phyloP scores from a whole-genome alignment of 2,113 vertebrate genomes.

The Ictalurus furcatus region DNA sequence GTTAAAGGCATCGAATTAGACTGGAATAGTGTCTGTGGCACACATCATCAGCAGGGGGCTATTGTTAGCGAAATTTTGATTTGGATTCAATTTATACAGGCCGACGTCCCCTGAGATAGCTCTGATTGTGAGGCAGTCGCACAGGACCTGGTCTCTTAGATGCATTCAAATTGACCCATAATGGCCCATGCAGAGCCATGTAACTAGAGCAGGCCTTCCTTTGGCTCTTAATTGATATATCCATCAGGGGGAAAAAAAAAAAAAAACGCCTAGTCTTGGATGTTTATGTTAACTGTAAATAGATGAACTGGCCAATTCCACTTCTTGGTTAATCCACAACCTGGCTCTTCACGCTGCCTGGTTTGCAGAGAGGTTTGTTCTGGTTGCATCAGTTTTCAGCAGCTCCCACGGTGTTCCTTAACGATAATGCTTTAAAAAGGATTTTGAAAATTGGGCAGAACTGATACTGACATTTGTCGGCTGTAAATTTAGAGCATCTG shows the following conservation, averaged over 20 bases:
- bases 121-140: constrained; percentile 44
- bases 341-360: neutral
- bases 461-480: neutral
- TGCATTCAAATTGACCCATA: constrained; percentile 60
- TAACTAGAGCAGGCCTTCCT: constrained; percentile 14
- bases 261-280: neutral
- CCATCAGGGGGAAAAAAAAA: constrained; percentile 38
- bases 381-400: constrained; percentile 13
- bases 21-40: constrained; percentile 57
- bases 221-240: constrained; percentile 40
- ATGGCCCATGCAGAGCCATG: constrained; percentile 35
- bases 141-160: constrained; percentile 18
- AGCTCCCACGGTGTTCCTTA: neutral
- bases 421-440: neutral
- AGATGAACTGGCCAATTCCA: neutral
- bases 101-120: constrained; percentile 55
- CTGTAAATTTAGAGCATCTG: neutral
- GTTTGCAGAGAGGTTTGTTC: constrained; percentile 12
- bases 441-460: neutral
- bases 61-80: constrained; percentile 65
- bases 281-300: constrained; percentile 8
- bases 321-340: neutral
- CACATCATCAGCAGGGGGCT: constrained; percentile 41
- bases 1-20: constrained; percentile 58
- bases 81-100: constrained; percentile 64